A percentile compares a stretch with the other conserved stretches of the same genome.
phyloP scores from a whole-genome alignment of 2,888 invertebrate genomes.

The Calliopum simillimum region DNA sequence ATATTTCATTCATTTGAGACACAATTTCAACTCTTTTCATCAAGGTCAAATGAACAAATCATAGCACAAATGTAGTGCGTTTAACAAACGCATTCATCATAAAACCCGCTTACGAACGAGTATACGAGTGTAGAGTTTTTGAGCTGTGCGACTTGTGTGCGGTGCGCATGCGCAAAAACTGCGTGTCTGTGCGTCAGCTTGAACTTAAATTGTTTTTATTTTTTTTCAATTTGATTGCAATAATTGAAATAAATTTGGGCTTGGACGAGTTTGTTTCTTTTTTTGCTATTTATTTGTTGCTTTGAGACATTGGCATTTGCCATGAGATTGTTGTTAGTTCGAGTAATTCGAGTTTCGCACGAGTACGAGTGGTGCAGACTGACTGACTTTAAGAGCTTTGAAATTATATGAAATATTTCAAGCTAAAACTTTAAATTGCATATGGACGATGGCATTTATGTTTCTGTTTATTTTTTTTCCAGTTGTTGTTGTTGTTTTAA shows the following conservation, averaged over 20 bases:
- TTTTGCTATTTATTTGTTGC: neutral
- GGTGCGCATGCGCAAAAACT: neutral
- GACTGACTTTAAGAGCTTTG: neutral
- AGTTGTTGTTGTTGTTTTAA: neutral
- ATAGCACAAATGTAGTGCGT: constrained; percentile 19
- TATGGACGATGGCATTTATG: neutral
- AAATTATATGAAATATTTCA: constrained; percentile 23
- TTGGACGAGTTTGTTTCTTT: constrained; percentile 7
- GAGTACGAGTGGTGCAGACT: neutral
- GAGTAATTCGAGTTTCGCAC: neutral
- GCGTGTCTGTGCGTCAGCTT: neutral
- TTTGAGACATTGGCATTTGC: constrained; percentile 29
- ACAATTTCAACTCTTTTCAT: neutral
- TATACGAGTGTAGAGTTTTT: neutral
- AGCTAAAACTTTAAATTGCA: constrained; percentile 7
- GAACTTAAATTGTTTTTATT: neutral
- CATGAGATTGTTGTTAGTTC: constrained; percentile 1
- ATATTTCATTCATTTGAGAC: too few relatives aligned
- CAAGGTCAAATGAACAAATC: constrained; percentile 28
- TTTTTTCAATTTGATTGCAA: constrained; percentile 8
- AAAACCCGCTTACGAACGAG: constrained; percentile 9
- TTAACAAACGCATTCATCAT: constrained; percentile 25
- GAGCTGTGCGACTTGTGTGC: neutral
- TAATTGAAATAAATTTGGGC: constrained; percentile 14
- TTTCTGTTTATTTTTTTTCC: neutral